Conservation (phyloP, 2,113 vertebrate genomes). For the Neopipo cinnamomea region DNA sequence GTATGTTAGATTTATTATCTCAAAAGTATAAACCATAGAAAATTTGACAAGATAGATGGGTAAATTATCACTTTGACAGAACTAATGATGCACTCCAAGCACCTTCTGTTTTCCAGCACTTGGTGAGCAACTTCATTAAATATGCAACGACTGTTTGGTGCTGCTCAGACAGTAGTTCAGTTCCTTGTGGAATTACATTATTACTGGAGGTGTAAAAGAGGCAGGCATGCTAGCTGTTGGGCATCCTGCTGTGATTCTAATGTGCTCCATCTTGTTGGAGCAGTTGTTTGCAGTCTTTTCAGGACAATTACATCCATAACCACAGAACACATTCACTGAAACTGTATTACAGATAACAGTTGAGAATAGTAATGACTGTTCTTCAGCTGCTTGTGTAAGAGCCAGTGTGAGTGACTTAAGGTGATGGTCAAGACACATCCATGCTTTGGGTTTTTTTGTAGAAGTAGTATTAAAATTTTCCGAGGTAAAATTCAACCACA, state of each 20-base stretch:
- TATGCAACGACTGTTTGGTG: constrained; percentile 84
- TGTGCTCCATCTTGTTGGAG: constrained; percentile 89
- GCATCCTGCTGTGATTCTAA: constrained; percentile 82
- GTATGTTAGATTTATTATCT: constrained; percentile 95
- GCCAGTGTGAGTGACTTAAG: neutral
- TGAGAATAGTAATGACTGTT: constrained; percentile 59
- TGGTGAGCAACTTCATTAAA: constrained; percentile 84
- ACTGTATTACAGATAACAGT: constrained; percentile 77
- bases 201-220: constrained; percentile 79
- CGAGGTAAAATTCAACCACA: neutral
- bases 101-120: constrained; percentile 96
- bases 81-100: constrained; percentile 99
- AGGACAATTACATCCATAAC: constrained; percentile 82
- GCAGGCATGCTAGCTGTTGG: constrained; percentile 76
- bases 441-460: neutral
- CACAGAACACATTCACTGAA: constrained; percentile 77
- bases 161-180: constrained; percentile 79
- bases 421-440: neutral
- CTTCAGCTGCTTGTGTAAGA: constrained; percentile 30
- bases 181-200: constrained; percentile 85
- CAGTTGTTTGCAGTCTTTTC: constrained; percentile 82
- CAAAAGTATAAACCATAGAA: constrained; percentile 89
- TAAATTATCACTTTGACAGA: constrained; percentile 99
- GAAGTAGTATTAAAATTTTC: neutral
- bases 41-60: constrained; percentile 99